phyloP scores from a whole-genome alignment of 2,888 invertebrate species.

The Cataglyphis altisquamis region DNA sequence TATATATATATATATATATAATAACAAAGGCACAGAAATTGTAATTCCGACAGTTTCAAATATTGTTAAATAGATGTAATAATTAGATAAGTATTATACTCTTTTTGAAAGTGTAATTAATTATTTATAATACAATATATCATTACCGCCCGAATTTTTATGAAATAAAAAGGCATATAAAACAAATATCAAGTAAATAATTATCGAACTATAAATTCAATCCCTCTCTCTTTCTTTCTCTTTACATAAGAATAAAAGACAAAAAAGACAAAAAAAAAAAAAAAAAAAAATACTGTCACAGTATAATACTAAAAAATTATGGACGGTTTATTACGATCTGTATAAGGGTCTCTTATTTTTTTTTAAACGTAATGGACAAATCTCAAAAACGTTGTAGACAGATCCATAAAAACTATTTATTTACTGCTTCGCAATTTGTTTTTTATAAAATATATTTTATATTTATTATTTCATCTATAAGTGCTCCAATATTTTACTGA shows the following conservation, averaged over 20 bases:
- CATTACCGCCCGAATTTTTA: neutral
- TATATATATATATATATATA: slow-evolving; percentile 41
- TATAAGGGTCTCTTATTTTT: neutral
- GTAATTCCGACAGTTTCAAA: slow-evolving; percentile 34
- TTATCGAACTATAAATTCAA: neutral
- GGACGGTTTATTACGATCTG: slow-evolving; percentile 23
- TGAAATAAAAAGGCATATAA: neutral
- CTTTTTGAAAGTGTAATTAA: slow-evolving; percentile 2
- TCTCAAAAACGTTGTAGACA: neutral
- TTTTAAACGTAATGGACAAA: neutral
- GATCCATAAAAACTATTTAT: neutral
- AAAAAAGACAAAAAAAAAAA: neutral
- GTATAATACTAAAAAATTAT: neutral
- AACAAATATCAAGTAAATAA: slow-evolving; percentile 25
- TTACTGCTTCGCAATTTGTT: neutral
- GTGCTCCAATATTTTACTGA: neutral
- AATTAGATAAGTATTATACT: slow-evolving; percentile 28
- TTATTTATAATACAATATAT: slow-evolving; percentile 14
- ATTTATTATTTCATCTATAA: neutral
- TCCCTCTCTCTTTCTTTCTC: neutral
- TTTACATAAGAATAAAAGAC: neutral
- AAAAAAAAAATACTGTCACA: slow-evolving; percentile 10
- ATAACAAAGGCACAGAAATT: slow-evolving; percentile 66
- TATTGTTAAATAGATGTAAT: slow-evolving; percentile 23
- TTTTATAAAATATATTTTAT: neutral